These are phyloP conservation scores for Anguilla japonica DNA, from an alignment of 2,113 vertebrate species.

Conservation along the genomic window DNA sequence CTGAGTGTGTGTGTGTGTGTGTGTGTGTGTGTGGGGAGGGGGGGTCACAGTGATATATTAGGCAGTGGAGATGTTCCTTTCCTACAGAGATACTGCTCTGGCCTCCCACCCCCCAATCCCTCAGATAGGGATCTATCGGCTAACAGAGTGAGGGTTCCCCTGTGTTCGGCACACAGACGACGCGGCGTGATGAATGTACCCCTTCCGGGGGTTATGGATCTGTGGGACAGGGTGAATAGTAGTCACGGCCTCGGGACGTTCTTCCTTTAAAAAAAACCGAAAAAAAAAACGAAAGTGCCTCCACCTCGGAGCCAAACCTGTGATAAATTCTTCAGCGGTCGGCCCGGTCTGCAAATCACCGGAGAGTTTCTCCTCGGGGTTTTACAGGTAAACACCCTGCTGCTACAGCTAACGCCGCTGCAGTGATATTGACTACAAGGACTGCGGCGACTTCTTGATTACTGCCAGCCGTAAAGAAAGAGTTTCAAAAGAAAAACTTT, in stretches of 20 bases:
- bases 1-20: too few species aligned
- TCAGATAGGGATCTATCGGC: not conserved
- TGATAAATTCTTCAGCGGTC: not conserved
- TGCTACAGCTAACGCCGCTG: not conserved
- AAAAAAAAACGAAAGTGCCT: not conserved
- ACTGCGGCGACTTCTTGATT: not conserved
- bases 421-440: not conserved
- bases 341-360: not conserved
- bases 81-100: not conserved
- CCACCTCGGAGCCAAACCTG: not conserved
- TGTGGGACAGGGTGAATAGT: not conserved
- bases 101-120: not conserved
- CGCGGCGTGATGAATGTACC: slow-evolving; percentile 53
- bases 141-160: not conserved
- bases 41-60: slow-evolving; percentile 8
- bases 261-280: not conserved
- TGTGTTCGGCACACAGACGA: slow-evolving; percentile 18
- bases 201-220: slow-evolving; percentile 44
- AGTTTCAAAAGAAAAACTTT: too few species aligned
- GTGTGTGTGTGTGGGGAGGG: too few species aligned
- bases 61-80: slow-evolving; percentile 7
- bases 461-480: too few species aligned
- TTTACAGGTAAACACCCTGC: not conserved
- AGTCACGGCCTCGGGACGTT: not conserved
- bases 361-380: not conserved